Percentiles rank a stretch among this genome's conserved stretches.
These are phyloP conservation scores for Lepus americanus DNA, from an alignment of 2,113 vertebrate species.

Conservation along the genomic window DNA sequence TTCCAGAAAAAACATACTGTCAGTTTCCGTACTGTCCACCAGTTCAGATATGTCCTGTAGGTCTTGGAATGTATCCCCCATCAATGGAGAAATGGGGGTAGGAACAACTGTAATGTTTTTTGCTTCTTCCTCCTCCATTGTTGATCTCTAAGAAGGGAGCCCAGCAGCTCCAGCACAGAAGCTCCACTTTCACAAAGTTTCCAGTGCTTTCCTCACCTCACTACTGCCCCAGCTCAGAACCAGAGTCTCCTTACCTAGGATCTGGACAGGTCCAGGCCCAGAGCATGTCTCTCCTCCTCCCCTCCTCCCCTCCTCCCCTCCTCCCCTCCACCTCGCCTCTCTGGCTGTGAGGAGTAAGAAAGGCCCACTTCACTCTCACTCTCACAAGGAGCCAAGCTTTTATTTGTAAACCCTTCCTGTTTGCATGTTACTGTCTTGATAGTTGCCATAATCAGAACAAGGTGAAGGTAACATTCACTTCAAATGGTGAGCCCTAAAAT, in stretches of 20 bases:
- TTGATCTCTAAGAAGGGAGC: neutral
- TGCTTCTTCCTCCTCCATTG: neutral
- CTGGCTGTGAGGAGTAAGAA: neutral
- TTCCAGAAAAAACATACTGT: neutral
- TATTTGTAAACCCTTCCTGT: no score
- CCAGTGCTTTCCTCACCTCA: neutral
- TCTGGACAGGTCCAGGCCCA: neutral
- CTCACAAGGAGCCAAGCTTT: neutral
- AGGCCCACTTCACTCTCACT: rapidly evolving
- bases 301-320: no score
- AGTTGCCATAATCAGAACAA: neutral
- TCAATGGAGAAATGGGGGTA: neutral
- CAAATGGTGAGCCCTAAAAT: neutral
- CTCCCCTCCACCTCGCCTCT: neutral
- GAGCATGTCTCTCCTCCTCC: neutral
- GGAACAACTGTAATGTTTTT: neutral
- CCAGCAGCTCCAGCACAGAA: neutral
- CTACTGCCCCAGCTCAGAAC: neutral
- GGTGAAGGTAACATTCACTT: neutral
- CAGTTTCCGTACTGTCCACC: neutral
- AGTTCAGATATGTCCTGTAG: neutral
- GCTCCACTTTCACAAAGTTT: neutral
- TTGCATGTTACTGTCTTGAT: neutral
- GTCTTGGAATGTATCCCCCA: no score
- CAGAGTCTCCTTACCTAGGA: neutral